Evolutionary conservation across 2,888 invertebrate species (phyloP).

Genomic region (Hylaea fasciaria): DNA sequence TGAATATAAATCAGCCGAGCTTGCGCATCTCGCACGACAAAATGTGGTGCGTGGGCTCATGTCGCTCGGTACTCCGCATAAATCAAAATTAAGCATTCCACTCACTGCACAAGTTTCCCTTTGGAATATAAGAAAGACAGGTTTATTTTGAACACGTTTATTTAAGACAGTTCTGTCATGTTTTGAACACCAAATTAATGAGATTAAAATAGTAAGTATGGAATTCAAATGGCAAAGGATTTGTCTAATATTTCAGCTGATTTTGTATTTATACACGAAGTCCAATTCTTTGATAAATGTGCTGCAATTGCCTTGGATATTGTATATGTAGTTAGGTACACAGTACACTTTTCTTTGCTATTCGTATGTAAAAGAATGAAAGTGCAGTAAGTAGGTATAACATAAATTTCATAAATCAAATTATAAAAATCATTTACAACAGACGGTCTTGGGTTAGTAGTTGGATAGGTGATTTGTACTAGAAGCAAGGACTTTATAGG

Average conservation of each 20-base stretch:
- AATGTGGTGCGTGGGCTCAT: slow-evolving; percentile 60
- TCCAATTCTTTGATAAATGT: too few species aligned
- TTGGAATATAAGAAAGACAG: slow-evolving; percentile 42
- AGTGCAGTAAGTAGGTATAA: too few species aligned
- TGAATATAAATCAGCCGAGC: slow-evolving; percentile 27
- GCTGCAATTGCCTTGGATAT: too few species aligned
- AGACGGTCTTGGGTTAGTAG: too few species aligned
- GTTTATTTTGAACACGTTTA: slow-evolving; percentile 28
- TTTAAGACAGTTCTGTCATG: slow-evolving; percentile 11
- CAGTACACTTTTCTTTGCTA: too few species aligned
- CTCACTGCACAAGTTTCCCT: slow-evolving; percentile 44
- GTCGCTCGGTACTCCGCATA: slow-evolving; percentile 61
- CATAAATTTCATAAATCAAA: too few species aligned
- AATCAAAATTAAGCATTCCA: slow-evolving; percentile 67
- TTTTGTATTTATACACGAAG: too few species aligned
- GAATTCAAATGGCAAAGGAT: background rate
- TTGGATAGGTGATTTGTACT: too few species aligned
- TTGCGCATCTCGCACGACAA: slow-evolving; percentile 40
- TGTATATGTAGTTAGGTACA: too few species aligned
- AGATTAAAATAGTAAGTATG: slow-evolving; percentile 2
- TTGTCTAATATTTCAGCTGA: too few species aligned
- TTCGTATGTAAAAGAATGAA: too few species aligned
- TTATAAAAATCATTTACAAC: too few species aligned
- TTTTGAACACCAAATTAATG: slow-evolving; percentile 5
- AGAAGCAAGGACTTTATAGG: slow-evolving; percentile 16